Percentiles rank a stretch among this genome's conserved stretches.
These are phyloP conservation scores for Gastrophysa polygoni DNA, from an alignment of 2,888 invertebrate genomes.

Conservation along the genomic window DNA sequence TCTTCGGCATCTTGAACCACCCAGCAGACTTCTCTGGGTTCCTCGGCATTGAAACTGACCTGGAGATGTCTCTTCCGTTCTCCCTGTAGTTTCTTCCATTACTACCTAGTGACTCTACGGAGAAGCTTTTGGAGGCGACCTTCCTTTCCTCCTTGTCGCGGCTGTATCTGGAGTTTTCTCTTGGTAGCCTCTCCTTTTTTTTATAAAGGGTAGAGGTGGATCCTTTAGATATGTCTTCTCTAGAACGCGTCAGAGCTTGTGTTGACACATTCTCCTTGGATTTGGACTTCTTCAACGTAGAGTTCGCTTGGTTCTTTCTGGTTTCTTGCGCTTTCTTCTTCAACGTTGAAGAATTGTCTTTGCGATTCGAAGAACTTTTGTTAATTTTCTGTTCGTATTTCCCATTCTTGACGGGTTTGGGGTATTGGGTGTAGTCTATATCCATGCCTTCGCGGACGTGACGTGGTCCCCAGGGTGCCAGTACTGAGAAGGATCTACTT, in stretches of 20 bases:
- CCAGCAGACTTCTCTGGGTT: slow-evolving; percentile 74
- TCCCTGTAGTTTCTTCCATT: slow-evolving; percentile 51
- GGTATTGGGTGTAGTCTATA: slow-evolving; percentile 77
- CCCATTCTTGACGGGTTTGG: slow-evolving; percentile 56
- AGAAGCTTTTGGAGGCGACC: slow-evolving; percentile 63
- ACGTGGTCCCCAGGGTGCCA: slow-evolving; percentile 84
- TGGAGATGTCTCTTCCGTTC: slow-evolving; percentile 61
- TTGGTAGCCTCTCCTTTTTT: slow-evolving; percentile 58
- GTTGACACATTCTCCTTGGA: slow-evolving; percentile 55
- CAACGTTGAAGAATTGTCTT: slow-evolving; percentile 53
- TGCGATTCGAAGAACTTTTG: slow-evolving; percentile 51
- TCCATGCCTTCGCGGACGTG: slow-evolving; percentile 76
- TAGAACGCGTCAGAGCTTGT: slow-evolving; percentile 47
- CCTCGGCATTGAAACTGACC: slow-evolving; percentile 76
- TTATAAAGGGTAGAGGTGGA: slow-evolving; percentile 55
- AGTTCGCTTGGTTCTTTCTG: slow-evolving; percentile 48
- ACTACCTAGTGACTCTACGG: slow-evolving; percentile 67
- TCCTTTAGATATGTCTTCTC: slow-evolving; percentile 50
- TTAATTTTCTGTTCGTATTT: slow-evolving; percentile 54
- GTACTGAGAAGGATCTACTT: slow-evolving; percentile 79
- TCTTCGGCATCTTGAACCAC: slow-evolving; percentile 71
- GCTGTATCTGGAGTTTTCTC: slow-evolving; percentile 57
- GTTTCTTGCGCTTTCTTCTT: slow-evolving; percentile 62
- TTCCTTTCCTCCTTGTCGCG: slow-evolving; percentile 51
- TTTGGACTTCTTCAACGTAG: slow-evolving; percentile 58